A percentile compares a stretch with the other conserved stretches of the same genome.
Evolutionary conservation across 1,140 invertebrate species (phyloP).

Genomic region (Drosophila busckii): DNA sequence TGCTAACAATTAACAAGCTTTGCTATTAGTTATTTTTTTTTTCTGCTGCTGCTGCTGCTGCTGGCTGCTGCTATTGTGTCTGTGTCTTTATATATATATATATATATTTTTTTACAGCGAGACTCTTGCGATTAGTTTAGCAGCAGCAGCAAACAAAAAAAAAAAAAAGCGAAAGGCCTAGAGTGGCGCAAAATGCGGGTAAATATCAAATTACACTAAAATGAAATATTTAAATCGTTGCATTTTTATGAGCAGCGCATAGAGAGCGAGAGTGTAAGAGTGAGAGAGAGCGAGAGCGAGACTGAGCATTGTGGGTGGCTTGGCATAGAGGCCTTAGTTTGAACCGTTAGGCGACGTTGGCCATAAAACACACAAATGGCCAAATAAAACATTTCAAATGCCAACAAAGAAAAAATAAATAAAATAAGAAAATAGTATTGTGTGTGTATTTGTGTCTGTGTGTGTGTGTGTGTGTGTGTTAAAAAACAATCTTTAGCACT

Average conservation of each 20-base stretch:
- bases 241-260: no score
- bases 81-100: conserved; percentile 10
- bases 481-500: no score
- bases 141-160: conserved; percentile 31
- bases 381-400: conserved; percentile 78
- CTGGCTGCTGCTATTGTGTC: conserved; percentile 18
- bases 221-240: no score
- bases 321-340: neutral
- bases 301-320: neutral
- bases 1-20: conserved; percentile 14
- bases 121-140: conserved; percentile 49
- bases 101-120: conserved; percentile 39
- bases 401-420: conserved; percentile 43
- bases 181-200: conserved; percentile 23
- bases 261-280: neutral
- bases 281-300: neutral
- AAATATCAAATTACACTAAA: neutral
- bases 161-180: conserved; percentile 29
- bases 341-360: conserved; percentile 38
- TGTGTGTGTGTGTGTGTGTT: no score
- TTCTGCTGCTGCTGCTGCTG: conserved; percentile 65
- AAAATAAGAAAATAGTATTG: conserved; percentile 69
- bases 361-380: conserved; percentile 77
- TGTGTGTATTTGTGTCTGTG: no score
- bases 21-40: conserved; percentile 45